These are phyloP conservation scores for Enteromius anoplus DNA, from an alignment of 2,797 vertebrate species.

Conservation along the genomic window DNA sequence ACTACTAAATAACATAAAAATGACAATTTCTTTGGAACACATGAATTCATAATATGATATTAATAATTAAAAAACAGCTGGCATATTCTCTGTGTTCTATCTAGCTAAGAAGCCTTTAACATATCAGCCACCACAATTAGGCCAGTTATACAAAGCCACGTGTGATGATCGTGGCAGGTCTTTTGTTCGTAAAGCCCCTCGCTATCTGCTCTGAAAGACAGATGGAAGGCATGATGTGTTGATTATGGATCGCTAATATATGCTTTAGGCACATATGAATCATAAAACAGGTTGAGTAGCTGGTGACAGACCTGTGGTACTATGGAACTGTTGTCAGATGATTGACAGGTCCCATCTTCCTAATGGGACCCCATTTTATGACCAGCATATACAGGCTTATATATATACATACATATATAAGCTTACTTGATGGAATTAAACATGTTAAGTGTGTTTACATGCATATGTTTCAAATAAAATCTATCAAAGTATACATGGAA, in stretches of 20 bases:
- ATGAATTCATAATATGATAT: neutral
- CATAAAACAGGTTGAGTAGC: conserved; percentile 35
- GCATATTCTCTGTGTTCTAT: conserved; percentile 18
- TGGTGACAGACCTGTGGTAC: conserved; percentile 23
- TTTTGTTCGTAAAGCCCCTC: conserved; percentile 44
- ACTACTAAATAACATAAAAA: neutral
- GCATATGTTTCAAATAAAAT: neutral
- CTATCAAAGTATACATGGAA: neutral
- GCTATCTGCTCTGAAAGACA: conserved; percentile 35
- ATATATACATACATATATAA: no score
- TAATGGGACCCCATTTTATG: neutral
- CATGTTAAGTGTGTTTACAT: neutral
- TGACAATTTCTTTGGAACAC: neutral
- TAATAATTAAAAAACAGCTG: conserved; percentile 20
- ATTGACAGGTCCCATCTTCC: conserved; percentile 6
- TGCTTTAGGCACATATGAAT: conserved; percentile 63
- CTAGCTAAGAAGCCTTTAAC: conserved; percentile 30
- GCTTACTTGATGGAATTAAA: neutral
- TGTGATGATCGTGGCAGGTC: conserved; percentile 27
- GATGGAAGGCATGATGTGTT: conserved; percentile 42
- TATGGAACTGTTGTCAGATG: conserved; percentile 1
- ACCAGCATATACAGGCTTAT: neutral
- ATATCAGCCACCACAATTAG: conserved; percentile 42
- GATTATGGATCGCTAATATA: conserved; percentile 58
- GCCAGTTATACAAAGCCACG: conserved; percentile 36